Evolutionary conservation across 2,113 vertebrate genomes (phyloP).

Genomic region (Bubo bubo): DNA sequence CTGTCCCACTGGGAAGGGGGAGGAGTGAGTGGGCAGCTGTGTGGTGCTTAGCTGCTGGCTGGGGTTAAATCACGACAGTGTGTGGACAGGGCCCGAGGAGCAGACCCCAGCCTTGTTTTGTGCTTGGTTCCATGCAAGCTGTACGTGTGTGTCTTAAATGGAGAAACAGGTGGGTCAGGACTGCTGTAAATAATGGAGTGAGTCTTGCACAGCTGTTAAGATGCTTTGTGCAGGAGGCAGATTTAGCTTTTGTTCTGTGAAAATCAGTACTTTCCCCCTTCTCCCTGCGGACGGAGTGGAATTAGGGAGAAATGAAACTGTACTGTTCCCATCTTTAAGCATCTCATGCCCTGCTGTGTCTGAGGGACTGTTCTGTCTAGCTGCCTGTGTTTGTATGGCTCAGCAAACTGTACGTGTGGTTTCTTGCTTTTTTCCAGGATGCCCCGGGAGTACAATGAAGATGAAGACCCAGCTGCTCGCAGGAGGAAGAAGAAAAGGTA

Average conservation of each 20-base stretch:
- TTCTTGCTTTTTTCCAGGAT: conserved; percentile 79
- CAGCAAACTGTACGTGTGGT: not conserved
- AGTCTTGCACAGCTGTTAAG: not conserved
- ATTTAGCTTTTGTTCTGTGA: not conserved
- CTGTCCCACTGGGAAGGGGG: no score
- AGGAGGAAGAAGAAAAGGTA: conserved; percentile 98
- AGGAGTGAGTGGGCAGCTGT: no score
- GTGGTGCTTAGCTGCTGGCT: no score
- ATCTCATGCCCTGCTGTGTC: not conserved
- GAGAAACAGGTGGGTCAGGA: not conserved
- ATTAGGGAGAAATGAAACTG: not conserved
- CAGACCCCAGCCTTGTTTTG: not conserved
- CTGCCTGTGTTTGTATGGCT: not conserved
- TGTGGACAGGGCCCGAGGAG: no score
- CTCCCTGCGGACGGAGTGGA: not conserved
- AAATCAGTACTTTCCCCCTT: not conserved
- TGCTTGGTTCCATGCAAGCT: accelerated
- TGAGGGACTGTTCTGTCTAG: not conserved
- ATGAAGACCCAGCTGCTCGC: conserved; percentile 96
- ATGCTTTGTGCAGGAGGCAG: not conserved
- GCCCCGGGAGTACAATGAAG: conserved; percentile 98
- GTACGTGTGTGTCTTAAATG: not conserved
- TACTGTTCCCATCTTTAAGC: not conserved
- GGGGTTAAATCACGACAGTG: no score
- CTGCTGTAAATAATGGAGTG: accelerated